Evolutionary conservation across 92 coral and sea anemone genomes (phyloP), one percentile per base, ranked within the genome.

Genomic region (Siderastrea radians): DNA sequence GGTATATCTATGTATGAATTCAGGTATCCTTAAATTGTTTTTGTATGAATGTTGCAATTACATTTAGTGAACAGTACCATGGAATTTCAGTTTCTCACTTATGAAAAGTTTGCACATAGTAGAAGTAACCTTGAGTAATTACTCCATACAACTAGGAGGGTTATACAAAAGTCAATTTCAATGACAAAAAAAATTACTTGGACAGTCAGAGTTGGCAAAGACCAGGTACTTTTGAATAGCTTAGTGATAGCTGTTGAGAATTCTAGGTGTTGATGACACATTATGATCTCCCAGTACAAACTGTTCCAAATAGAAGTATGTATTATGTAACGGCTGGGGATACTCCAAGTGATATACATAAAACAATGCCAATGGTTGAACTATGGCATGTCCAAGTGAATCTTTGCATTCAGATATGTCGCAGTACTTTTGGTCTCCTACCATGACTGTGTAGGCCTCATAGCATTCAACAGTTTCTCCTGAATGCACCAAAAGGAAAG

Each of bases 211-310:
- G 10, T 65, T 65, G 70, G 70, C 70, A 65, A 65, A 65, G 7
- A 76, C 68, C 52, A 72, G 13, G 67, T 60, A 72, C 59, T 73
- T 59, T 66, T 72, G 63, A 55, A 84, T 49, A 46, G 80, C 43
- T 60, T 75, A 59, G 43, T 84, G 80, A 61, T 82, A 71, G 68
- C 87, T 82, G 16, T 74, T 74, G 16, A 74, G 61, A 44, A 82
- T 70, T 82, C 78, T 61, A 58, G 71, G 71, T n/a, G 72, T 49
- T 72, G 73, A 61, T 46, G 87, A 13, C 77, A 74, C 80, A 59
- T 84, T 55, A 65, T 60, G 80, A 73, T 84, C 87, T 19, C 80
- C 87, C 16, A 72, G 26, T 19, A 84, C 81, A 73, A 84, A 84
- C 80, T 60, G 80, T 45, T 73, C 80, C 26, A 84, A 73, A 72